These are phyloP conservation scores for Podocnemis expansa DNA, from an alignment of 2,113 vertebrate genomes.

Conservation along the genomic window DNA sequence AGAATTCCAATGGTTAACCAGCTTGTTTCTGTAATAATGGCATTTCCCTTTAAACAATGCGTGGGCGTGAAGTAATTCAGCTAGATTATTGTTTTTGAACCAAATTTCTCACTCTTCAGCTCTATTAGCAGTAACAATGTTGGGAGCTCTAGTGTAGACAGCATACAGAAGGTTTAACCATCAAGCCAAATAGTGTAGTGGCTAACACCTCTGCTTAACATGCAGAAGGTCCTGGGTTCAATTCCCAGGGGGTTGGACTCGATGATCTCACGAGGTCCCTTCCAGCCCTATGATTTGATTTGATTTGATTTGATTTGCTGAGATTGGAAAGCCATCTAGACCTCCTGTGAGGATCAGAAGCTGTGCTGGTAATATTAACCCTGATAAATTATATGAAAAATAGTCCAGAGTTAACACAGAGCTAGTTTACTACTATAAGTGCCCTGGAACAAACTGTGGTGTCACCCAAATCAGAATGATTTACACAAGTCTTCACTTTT, in stretches of 20 bases:
- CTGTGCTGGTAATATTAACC: neutral
- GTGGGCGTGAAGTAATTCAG: slow-evolving; percentile 64
- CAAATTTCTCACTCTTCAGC: neutral
- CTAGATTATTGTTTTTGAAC: neutral
- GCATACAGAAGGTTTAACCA: neutral
- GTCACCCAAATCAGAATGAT: slow-evolving; percentile 35
- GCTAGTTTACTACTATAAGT: slow-evolving; percentile 15
- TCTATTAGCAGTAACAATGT: neutral
- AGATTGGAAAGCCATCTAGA: too few relatives aligned
- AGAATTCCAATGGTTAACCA: slow-evolving; percentile 67
- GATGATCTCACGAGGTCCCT: too few relatives aligned
- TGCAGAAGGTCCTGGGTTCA: too few relatives aligned
- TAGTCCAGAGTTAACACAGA: neutral
- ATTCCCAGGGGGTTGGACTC: too few relatives aligned
- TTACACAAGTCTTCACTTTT: slow-evolving; percentile 25
- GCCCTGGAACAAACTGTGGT: slow-evolving; percentile 17
- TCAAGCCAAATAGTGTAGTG: too few relatives aligned
- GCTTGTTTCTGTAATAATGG: slow-evolving; percentile 64
- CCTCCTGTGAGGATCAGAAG: neutral
- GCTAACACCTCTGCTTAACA: too few relatives aligned
- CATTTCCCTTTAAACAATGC: slow-evolving; percentile 68
- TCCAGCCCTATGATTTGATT: too few relatives aligned
- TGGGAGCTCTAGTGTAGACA: neutral
- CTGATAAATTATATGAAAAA: neutral
- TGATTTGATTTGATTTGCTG: too few relatives aligned